phyloP scores from a whole-genome alignment of 2,113 vertebrate species.

The Shinisaurus crocodilurus region DNA sequence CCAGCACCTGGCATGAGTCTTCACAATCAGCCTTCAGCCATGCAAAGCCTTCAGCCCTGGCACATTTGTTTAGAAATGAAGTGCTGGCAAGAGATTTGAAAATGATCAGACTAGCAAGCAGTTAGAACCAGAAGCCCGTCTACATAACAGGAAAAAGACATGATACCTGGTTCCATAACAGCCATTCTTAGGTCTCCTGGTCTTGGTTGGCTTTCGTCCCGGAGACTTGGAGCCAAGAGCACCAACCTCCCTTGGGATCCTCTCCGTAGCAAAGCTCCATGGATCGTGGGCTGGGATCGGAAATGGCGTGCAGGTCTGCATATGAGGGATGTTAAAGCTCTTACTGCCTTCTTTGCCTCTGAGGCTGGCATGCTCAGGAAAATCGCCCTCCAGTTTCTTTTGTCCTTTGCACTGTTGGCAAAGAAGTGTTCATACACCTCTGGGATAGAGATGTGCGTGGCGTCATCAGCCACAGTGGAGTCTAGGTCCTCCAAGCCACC shows the following conservation, averaged over 20 bases:
- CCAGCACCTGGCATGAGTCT: neutral
- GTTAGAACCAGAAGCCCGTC: neutral
- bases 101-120: neutral
- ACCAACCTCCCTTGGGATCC: constrained; percentile 1
- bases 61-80: neutral
- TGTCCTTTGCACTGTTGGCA: constrained; percentile 45
- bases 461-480: neutral
- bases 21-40: neutral
- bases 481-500: constrained; percentile 6
- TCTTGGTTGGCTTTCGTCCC: neutral
- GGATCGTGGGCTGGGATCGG: neutral
- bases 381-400: constrained; percentile 7
- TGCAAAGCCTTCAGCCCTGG: neutral
- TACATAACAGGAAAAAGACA: constrained; percentile 15
- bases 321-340: constrained; percentile 56
- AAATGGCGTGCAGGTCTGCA: neutral
- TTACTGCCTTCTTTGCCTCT: constrained; percentile 45
- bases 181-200: constrained; percentile 53
- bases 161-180: constrained; percentile 81
- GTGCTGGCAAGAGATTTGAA: neutral
- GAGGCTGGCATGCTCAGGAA: constrained; percentile 22
- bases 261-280: neutral
- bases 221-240: neutral
- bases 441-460: constrained; percentile 51
- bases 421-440: constrained; percentile 84